Evolutionary conservation across 2,113 vertebrate species (phyloP), one percentile per base, ranked within the genome.

Genomic region (Phaetusa simplex): DNA sequence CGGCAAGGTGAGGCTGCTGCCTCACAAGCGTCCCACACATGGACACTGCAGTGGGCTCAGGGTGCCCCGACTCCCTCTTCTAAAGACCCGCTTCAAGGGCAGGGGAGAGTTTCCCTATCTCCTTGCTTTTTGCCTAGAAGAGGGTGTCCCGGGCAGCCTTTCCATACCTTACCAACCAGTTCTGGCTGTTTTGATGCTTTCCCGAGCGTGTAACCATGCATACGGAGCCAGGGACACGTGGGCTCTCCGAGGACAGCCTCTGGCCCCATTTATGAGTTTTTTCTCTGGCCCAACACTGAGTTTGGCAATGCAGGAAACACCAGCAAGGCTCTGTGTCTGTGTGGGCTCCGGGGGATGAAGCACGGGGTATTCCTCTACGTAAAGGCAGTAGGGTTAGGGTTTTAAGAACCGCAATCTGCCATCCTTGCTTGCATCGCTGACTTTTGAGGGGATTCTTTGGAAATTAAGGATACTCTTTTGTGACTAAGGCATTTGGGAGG

Each of bases 1-100:
- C 1, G 3, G 82, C 38, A 8, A 61, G 62, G 52, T 47, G 36
- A 72, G 43, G 52, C 23, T 86, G 20, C 45, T 38, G 40, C 53
- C 56, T 52, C 2, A 2, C 24, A 38, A n/a, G 6, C 9, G 3
- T 11, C 66, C 27, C 1, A 0, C 4, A 3, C 20, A 11, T 2
- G 1, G 23, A 5, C 17, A 7, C 45, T 36, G 38, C 49, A 43
- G 21, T 0, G 0, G 7, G 22, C 9, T 76, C n/a, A 27, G 66
- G n/a, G 53, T 0, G 0, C 19, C 20, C 36, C 0, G 0, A 24
- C 2, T 20, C 27, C 29, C 32, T 36, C 45, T 77, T 43, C 14
- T 11, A 62, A 58, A 45, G 11, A 38, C 29, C 29, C 23, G 21
- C 13, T 16, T 45, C 32, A 45, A 38, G 14, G 59, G 3, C 16